Conservation (phyloP, 2,888 invertebrate species). For the Ormyrus nitidulus region DNA sequence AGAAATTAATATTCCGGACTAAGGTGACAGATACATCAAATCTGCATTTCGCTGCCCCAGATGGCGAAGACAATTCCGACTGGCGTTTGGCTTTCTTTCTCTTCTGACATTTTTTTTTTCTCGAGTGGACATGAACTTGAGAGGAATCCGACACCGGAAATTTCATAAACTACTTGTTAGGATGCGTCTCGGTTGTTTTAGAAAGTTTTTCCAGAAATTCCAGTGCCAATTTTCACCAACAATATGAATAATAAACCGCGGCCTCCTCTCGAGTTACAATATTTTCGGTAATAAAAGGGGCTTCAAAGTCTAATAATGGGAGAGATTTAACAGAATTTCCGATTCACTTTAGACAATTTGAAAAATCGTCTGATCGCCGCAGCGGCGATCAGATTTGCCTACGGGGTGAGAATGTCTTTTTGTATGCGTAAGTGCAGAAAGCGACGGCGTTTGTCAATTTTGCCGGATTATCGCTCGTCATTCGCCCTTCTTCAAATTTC, state of each 20-base stretch:
- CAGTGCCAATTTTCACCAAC: neutral
- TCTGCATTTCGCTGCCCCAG: conserved; percentile 69
- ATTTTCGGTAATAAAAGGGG: too few species aligned
- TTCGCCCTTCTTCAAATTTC: conserved; percentile 57
- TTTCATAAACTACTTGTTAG: neutral
- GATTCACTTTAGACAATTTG: too few species aligned
- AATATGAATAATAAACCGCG: too few species aligned
- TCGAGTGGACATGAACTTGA: neutral
- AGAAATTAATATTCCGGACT: conserved; percentile 74
- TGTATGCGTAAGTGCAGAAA: conserved; percentile 18
- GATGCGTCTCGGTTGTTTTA: neutral
- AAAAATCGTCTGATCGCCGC: neutral
- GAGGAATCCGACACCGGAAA: neutral
- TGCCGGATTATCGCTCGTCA: conserved; percentile 69
- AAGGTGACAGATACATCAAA: conserved; percentile 75
- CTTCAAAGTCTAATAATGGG: too few species aligned
- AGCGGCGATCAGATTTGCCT: conserved; percentile 6
- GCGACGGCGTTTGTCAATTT: conserved; percentile 70
- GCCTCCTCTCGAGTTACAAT: too few species aligned
- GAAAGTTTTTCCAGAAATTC: neutral
- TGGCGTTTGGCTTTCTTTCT: conserved; percentile 11
- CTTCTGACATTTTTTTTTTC: neutral
- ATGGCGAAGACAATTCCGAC: conserved; percentile 53
- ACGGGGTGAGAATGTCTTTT: conserved; percentile 18
- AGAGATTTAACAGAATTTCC: too few species aligned